Percentiles rank a stretch among this genome's conserved stretches.
phyloP scores from a whole-genome alignment of 1,140 invertebrate genomes.

The Pteromalus puparum region DNA sequence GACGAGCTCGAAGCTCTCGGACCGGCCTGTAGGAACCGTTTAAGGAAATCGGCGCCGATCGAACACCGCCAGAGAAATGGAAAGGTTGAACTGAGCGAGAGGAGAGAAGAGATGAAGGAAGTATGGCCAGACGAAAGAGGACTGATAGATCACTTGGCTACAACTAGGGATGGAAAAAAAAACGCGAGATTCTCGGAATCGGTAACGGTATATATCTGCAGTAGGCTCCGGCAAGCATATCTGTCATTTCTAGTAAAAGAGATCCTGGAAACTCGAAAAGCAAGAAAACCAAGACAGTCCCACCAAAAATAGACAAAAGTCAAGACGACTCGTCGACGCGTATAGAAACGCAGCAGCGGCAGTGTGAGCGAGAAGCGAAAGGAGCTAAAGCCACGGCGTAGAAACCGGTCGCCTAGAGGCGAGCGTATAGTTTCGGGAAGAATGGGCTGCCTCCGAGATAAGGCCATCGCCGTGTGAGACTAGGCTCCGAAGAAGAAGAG shows the following conservation, averaged over 20 bases:
- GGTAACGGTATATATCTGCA: too few relatives aligned
- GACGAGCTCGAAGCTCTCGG: background rate
- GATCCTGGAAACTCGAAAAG: too few relatives aligned
- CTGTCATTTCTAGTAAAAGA: too few relatives aligned
- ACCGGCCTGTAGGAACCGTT: constrained; percentile 1
- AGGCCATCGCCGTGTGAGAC: background rate
- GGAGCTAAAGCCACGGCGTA: background rate
- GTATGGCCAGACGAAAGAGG: too few relatives aligned
- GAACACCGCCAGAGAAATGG: background rate
- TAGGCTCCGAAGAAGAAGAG: constrained; percentile 20
- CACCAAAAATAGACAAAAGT: background rate
- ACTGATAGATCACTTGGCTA: background rate
- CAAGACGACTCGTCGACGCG: too few relatives aligned
- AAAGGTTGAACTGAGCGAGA: background rate
- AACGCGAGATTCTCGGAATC: background rate
- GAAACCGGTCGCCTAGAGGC: constrained; percentile 19
- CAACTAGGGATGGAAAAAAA: background rate
- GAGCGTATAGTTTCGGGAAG: constrained; percentile 19
- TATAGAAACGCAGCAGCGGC: background rate
- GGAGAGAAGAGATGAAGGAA: background rate
- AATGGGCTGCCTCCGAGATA: constrained; percentile 4
- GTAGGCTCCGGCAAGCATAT: too few relatives aligned
- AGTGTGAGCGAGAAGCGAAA: background rate
- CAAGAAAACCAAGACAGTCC: too few relatives aligned
- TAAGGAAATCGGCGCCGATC: constrained; percentile 32